Conservation (phyloP, 2,797 vertebrate species). For the Gymnothorax javanicus region DNA sequence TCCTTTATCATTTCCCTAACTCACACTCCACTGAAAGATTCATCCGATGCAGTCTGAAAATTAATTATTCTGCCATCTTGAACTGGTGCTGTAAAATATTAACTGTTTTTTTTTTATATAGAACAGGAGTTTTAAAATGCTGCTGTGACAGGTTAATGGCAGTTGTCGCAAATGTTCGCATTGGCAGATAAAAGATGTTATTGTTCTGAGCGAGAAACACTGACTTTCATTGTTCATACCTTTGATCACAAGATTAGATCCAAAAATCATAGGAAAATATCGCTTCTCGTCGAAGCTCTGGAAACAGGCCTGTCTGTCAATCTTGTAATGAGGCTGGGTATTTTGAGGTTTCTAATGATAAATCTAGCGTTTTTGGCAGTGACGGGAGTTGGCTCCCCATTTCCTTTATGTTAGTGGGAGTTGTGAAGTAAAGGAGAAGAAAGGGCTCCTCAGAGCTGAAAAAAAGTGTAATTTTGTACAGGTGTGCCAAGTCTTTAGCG, state of each 20-base stretch:
- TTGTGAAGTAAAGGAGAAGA: background rate
- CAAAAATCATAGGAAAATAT: background rate
- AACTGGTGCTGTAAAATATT: slow-evolving; percentile 26
- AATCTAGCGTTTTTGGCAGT: background rate
- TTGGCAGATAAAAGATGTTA: background rate
- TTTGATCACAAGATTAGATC: background rate
- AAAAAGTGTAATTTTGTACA: background rate
- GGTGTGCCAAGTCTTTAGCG: background rate
- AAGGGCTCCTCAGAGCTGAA: background rate
- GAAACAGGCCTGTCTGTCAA: background rate
- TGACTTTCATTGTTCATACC: slow-evolving; percentile 45
- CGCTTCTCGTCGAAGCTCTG: background rate
- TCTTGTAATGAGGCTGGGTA: background rate
- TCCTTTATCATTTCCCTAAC: background rate
- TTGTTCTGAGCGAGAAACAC: background rate
- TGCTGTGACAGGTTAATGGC: slow-evolving; percentile 48
- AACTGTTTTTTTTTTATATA: slow-evolving; percentile 12
- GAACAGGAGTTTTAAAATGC: slow-evolving; percentile 34
- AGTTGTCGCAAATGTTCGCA: slow-evolving; percentile 51
- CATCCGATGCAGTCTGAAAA: background rate
- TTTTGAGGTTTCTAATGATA: background rate
- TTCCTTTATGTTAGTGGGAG: background rate
- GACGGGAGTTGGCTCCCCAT: background rate
- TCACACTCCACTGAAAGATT: background rate
- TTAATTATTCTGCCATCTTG: background rate